Evolutionary conservation across 2,113 vertebrate species (phyloP).

Genomic region (Paramormyrops kingsleyae): DNA sequence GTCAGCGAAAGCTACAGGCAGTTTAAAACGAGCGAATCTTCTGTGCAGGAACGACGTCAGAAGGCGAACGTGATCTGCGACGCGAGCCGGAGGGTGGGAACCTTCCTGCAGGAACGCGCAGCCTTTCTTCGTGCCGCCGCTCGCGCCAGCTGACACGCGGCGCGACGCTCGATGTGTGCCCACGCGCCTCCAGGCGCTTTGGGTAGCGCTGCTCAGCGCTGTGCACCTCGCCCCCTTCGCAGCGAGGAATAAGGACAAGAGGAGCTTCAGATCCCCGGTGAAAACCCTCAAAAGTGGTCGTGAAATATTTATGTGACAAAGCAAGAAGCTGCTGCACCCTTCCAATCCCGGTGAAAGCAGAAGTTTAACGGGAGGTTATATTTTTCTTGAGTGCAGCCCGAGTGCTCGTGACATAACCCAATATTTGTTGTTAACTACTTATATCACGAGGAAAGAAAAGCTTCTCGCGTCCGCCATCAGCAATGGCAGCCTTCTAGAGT

Average conservation of each 20-base stretch:
- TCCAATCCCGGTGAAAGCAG: not conserved
- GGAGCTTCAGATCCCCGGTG: not conserved
- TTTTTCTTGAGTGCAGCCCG: not conserved
- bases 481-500: not conserved
- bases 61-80: not conserved
- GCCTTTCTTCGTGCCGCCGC: not conserved
- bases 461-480: not conserved
- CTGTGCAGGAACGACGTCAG: not conserved
- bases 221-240: not conserved
- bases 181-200: not conserved
- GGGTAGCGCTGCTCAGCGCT: not conserved
- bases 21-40: not conserved
- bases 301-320: conserved; percentile 13
- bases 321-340: not conserved
- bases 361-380: conserved; percentile 7
- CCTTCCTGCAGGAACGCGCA: not conserved
- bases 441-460: not conserved
- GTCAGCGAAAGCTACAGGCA: not conserved
- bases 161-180: not conserved
- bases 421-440: not conserved
- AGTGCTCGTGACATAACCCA: not conserved
- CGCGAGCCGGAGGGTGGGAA: not conserved
- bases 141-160: not conserved
- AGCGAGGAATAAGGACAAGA: not conserved
- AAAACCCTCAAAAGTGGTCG: not conserved